Percentiles rank a stretch among this genome's conserved stretches.
Evolutionary conservation across 1,140 invertebrate genomes (phyloP).

Genomic region (Tribolium castaneum): DNA sequence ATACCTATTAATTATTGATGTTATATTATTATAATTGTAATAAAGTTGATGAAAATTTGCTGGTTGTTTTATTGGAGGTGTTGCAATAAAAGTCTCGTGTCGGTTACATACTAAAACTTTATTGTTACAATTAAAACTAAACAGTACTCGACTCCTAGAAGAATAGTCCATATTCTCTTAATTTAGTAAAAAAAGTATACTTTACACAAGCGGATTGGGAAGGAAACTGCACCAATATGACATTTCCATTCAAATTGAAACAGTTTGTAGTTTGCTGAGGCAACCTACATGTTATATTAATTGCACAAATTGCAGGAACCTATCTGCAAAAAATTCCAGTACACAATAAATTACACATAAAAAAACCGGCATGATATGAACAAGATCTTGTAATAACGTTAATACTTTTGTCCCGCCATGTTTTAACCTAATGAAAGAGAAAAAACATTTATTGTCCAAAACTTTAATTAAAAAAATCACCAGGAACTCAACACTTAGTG

Average conservation of each 20-base stretch:
- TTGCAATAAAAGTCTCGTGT: conserved; percentile 15
- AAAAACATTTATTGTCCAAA: conserved; percentile 41
- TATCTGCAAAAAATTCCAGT: conserved; percentile 50
- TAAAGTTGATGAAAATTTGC: conserved; percentile 39
- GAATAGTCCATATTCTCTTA: conserved; percentile 64
- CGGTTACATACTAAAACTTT: conserved; percentile 62
- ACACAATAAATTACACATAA: conserved; percentile 39
- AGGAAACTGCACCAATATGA: conserved; percentile 34
- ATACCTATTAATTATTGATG: conserved; percentile 32
- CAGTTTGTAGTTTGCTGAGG: conserved; percentile 55
- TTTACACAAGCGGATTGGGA: conserved; percentile 57
- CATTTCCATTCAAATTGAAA: conserved; percentile 21
- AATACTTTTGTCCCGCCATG: conserved; percentile 31
- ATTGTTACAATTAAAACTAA: conserved; percentile 63
- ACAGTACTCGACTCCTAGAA: conserved; percentile 60
- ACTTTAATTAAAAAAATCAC: conserved; percentile 40
- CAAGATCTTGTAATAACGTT: conserved; percentile 24
- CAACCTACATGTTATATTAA: conserved; percentile 58
- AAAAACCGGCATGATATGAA: conserved; percentile 43
- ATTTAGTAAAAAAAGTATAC: conserved; percentile 61
- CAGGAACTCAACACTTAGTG: conserved; percentile 46
- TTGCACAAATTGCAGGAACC: conserved; percentile 58
- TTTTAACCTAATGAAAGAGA: conserved; percentile 23
- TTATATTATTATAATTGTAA: conserved; percentile 37
- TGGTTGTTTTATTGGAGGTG: not conserved